Evolutionary conservation across 2,888 invertebrate genomes (phyloP).

Genomic region (Platycheirus albimanus): DNA sequence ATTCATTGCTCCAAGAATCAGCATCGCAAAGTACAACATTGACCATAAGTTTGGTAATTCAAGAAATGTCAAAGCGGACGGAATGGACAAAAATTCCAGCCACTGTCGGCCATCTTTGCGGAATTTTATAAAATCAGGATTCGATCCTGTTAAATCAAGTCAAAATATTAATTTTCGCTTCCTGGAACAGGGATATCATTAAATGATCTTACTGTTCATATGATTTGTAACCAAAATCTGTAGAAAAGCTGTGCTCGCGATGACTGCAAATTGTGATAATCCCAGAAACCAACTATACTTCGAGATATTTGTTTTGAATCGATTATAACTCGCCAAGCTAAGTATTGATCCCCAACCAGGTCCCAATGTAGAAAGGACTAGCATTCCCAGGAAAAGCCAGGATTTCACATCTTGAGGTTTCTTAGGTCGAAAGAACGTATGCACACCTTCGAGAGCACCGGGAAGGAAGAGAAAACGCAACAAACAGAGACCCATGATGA

Average conservation of each 20-base stretch:
- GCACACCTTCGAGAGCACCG: conserved; percentile 46
- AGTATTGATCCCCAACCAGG: conserved; percentile 67
- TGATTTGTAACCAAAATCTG: conserved; percentile 77
- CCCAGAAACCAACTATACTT: conserved; percentile 68
- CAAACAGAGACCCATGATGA: conserved; percentile 75
- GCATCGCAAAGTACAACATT: conserved; percentile 59
- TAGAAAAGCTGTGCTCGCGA: conserved; percentile 84
- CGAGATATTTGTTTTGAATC: conserved; percentile 66
- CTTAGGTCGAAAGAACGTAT: conserved; percentile 53
- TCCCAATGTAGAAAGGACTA: conserved; percentile 55
- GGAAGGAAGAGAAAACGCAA: conserved; percentile 64
- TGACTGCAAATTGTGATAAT: conserved; percentile 49
- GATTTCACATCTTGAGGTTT: conserved; percentile 31
- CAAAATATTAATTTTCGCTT: no score
- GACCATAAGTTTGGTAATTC: conserved; percentile 68
- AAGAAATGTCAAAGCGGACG: conserved; percentile 50
- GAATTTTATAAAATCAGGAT: conserved; percentile 68
- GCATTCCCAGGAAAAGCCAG: conserved; percentile 60
- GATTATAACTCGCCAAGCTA: conserved; percentile 66
- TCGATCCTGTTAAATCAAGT: conserved; percentile 9
- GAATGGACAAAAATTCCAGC: conserved; percentile 53
- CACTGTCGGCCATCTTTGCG: conserved; percentile 74
- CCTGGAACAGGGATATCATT: background rate
- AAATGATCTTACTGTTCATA: conserved; percentile 51
- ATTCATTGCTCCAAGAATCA: conserved; percentile 62